Evolutionary conservation across 2,113 vertebrate species (phyloP).

Genomic region (Ovibos moschatus): DNA sequence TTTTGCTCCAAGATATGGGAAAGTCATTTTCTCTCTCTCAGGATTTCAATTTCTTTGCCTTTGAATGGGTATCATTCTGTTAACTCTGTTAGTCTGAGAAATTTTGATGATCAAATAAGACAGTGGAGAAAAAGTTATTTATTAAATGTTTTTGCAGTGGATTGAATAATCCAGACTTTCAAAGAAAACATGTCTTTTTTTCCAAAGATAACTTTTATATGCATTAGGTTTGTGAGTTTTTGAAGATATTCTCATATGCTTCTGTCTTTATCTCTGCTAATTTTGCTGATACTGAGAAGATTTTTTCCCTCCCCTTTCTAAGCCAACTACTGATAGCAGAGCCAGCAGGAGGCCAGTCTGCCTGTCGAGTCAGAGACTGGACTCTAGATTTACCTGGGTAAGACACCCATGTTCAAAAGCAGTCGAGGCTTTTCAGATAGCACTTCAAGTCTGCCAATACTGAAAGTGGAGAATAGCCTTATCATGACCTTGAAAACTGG

Average conservation of each 20-base stretch:
- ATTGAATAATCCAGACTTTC: neutral
- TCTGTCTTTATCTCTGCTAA: neutral
- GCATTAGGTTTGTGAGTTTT: neutral
- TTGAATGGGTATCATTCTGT: neutral
- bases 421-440: neutral
- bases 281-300: neutral
- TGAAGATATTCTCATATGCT: neutral
- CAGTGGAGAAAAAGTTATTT: neutral
- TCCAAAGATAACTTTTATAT: neutral
- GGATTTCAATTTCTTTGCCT: neutral
- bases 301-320: neutral
- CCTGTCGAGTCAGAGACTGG: neutral
- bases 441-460: neutral
- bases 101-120: neutral
- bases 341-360: neutral
- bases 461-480: neutral
- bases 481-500: neutral
- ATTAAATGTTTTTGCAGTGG: neutral
- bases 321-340: neutral
- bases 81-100: neutral
- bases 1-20: constrained; percentile 24
- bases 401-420: neutral
- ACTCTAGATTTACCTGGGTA: neutral
- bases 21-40: constrained; percentile 7
- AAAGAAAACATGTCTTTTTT: neutral